Percentiles rank a stretch among this genome's conserved stretches.
These are phyloP conservation scores for Emys orbicularis DNA, from an alignment of 2,797 vertebrate genomes.

Conservation along the genomic window DNA sequence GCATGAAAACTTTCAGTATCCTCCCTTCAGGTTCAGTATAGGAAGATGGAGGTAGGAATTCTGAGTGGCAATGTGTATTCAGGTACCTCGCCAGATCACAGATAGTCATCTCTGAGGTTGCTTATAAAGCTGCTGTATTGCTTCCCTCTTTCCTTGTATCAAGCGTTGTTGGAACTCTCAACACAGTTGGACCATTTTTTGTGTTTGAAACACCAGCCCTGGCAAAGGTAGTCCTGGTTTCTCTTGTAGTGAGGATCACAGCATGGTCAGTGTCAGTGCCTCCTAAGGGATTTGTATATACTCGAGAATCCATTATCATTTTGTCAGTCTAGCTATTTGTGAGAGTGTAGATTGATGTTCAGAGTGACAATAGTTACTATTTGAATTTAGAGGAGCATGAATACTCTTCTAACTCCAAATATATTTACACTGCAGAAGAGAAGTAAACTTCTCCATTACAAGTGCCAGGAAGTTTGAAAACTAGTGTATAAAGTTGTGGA, in stretches of 20 bases:
- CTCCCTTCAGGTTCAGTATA: neutral
- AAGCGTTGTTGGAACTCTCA: neutral
- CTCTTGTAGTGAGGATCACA: neutral
- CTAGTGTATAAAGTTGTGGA: neutral
- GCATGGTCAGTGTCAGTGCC: too few species aligned
- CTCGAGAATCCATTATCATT: neutral
- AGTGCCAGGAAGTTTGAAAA: conserved; percentile 1
- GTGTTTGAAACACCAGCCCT: neutral
- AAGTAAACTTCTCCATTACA: neutral
- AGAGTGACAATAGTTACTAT: neutral
- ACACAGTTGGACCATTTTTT: neutral
- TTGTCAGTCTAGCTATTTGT: neutral
- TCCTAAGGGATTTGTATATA: neutral
- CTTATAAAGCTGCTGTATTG: neutral
- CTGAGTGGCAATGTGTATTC: neutral
- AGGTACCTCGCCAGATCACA: neutral
- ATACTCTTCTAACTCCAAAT: neutral
- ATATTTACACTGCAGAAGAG: too few species aligned
- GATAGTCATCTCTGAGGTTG: neutral
- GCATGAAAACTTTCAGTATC: neutral
- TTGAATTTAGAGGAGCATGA: neutral
- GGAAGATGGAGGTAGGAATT: neutral
- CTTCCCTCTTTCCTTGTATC: neutral
- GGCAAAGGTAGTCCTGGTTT: neutral
- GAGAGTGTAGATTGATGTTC: neutral